Evolutionary conservation across 2,888 invertebrate species (phyloP).

Genomic region (Sinhomidia bicolor): DNA sequence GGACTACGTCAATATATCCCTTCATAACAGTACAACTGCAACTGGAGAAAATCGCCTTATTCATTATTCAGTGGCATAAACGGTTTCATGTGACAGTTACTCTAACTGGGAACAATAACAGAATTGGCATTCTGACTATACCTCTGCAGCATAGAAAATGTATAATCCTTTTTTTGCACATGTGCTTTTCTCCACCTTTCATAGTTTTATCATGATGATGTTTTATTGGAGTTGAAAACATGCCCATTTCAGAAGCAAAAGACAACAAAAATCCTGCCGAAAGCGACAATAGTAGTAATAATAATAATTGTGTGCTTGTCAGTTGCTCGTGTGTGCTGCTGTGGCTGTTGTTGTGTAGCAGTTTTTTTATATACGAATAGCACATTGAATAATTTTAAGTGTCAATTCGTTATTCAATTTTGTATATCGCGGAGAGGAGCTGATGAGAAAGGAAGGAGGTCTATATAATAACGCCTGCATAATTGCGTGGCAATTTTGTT

Average conservation of each 20-base stretch:
- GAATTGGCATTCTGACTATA: background rate
- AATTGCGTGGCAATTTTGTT: background rate
- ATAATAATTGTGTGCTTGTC: background rate
- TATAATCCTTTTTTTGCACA: background rate
- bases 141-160: background rate
- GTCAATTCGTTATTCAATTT: too few relatives aligned
- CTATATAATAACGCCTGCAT: background rate
- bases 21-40: background rate
- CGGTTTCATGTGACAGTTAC: constrained; percentile 62
- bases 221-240: background rate
- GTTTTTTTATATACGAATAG: too few relatives aligned
- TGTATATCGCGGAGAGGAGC: too few relatives aligned
- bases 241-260: background rate
- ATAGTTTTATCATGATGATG: background rate
- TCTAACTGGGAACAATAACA: constrained; percentile 2
- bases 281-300: background rate
- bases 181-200: background rate
- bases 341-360: too few relatives aligned
- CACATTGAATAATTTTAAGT: too few relatives aligned
- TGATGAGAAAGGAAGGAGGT: too few relatives aligned
- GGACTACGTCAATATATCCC: constrained; percentile 4
- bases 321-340: background rate
- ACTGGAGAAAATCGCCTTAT: constrained; percentile 58
- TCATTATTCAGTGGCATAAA: constrained; percentile 64
- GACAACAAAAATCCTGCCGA: background rate